Evolutionary conservation across 1,140 invertebrate species (phyloP).

Genomic region (Saccostrea echinata): DNA sequence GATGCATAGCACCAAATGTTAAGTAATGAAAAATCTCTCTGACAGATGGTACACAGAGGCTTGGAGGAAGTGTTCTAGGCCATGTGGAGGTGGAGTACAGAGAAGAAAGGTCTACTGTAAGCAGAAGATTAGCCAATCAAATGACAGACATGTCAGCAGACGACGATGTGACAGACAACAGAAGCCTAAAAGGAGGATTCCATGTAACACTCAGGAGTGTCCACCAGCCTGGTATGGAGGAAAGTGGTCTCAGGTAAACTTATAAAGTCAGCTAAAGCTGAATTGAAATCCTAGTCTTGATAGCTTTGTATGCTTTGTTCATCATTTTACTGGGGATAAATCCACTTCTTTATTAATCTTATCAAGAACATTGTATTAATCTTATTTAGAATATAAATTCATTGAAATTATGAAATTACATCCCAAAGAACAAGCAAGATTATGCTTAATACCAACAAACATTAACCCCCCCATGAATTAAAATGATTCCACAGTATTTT

Average conservation of each 20-base stretch:
- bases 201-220: constrained; percentile 85
- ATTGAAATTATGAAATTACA: too few species aligned
- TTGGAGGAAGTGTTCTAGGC: constrained; percentile 72
- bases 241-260: constrained; percentile 84
- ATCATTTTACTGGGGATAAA: too few species aligned
- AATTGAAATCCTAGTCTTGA: too few species aligned
- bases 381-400: too few species aligned
- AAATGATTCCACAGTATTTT: too few species aligned
- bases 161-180: constrained; percentile 74
- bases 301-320: too few species aligned
- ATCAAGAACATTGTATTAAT: too few species aligned
- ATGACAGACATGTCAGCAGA: constrained; percentile 61
- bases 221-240: constrained; percentile 85
- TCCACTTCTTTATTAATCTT: too few species aligned
- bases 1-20: neutral
- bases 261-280: too few species aligned
- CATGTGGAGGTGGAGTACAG: constrained; percentile 73
- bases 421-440: too few species aligned
- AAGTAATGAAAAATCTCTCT: neutral
- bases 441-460: too few species aligned
- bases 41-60: constrained; percentile 55
- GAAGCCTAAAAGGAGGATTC: constrained; percentile 81
- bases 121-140: constrained; percentile 68
- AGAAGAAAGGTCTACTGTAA: constrained; percentile 65
- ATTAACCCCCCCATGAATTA: too few species aligned